Evolutionary conservation across 2,797 vertebrate species (phyloP).

Genomic region (Hafferia zeledoni): DNA sequence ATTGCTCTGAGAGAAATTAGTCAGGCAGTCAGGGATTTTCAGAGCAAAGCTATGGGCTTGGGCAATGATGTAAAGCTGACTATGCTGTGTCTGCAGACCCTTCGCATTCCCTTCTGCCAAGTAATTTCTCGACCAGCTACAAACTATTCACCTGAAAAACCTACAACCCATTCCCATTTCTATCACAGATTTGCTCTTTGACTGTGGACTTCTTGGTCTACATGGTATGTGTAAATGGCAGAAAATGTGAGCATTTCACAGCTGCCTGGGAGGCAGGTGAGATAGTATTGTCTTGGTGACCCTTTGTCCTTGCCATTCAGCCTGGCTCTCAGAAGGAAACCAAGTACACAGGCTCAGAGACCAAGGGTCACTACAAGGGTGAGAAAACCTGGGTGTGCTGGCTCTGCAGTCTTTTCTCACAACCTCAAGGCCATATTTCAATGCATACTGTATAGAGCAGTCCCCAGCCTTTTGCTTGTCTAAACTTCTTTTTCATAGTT

Average conservation of each 20-base stretch:
- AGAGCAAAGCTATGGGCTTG: not conserved
- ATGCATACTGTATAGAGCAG: fast-evolving
- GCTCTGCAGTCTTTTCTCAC: not conserved
- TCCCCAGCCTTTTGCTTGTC: not conserved
- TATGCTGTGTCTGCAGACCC: not conserved
- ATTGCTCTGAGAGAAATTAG: slow-evolving; percentile 25
- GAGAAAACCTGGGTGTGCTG: not conserved
- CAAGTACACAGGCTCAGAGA: not conserved
- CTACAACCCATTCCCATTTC: not conserved
- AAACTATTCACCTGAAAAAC: slow-evolving; percentile 5
- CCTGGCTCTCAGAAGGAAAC: not conserved
- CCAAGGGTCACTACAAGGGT: fast-evolving
- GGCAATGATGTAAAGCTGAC: not conserved
- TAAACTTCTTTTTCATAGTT: not conserved
- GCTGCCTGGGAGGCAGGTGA: not conserved
- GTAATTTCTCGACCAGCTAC: not conserved
- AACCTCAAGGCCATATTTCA: not conserved
- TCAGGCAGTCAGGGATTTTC: not conserved
- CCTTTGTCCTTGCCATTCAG: not conserved
- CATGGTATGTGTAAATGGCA: not conserved
- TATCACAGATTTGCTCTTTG: not conserved
- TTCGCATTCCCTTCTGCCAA: not conserved
- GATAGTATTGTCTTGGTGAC: not conserved
- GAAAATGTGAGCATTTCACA: not conserved
- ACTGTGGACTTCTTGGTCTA: not conserved